Evolutionary conservation across 2,888 invertebrate genomes (phyloP), one percentile per base, ranked within the genome.

Genomic region (Drosophila acutilabella): DNA sequence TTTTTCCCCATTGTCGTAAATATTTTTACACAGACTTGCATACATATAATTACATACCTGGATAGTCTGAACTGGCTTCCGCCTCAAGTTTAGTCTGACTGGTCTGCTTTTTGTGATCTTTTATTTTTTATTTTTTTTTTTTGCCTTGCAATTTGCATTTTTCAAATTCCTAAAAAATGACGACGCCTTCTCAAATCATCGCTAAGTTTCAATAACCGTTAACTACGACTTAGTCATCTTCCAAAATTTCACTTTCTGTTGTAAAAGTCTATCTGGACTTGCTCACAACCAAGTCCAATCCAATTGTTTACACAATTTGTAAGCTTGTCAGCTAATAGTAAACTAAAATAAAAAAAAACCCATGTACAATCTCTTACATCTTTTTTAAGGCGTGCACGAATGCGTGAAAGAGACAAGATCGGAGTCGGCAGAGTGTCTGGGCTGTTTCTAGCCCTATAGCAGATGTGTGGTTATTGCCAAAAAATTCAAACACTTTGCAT

Each of bases 201-300:
- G 14, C n/a, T 41, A 41, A 40, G 51, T 56, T 23, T 47, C 40
- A 42, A 38, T 48, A 41, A 50, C 53, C 66, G 61, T 57, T 65
- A 54, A 60, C 66, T 71, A 53, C 16, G 53, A 64, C 65, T 80
- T 85, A 79, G 82, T 85, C 80, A 85, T 56, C 54, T 57, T 40
- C 51, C 18, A 36, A 65, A 73, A 66, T 85, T 85, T 80, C 80
- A 79, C 85, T 85, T 80, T 85, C 73, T 38, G 48, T 7, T 54
- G 50, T 42, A 51, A 67, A 66, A 64, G 74, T 71, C 69, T 75
- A 79, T 65, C 57, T 75, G 52, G 64, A 81, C 61, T 68, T 67
- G 58, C 52, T 30, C 42, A 57, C 38, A 64, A 16, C 36, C 42
- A 48, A 52, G 26, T 33, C 16, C 42, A 44, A 16, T 41, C 41